A percentile compares a stretch with the other conserved stretches of the same genome.
Evolutionary conservation across 2,113 vertebrate genomes (phyloP).

Genomic region (Delphinapterus leucas): DNA sequence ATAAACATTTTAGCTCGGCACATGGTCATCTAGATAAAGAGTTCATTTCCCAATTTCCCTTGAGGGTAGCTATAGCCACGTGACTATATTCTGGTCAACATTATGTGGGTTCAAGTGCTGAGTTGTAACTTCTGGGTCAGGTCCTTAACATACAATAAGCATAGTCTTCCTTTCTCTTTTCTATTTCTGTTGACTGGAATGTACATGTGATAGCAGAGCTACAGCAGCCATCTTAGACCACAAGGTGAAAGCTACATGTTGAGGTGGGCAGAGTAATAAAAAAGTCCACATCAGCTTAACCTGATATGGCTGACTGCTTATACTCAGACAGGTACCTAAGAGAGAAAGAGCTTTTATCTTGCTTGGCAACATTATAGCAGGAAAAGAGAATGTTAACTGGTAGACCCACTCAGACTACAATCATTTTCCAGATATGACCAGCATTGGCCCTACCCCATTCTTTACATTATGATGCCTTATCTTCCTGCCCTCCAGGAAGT

Average conservation of each 20-base stretch:
- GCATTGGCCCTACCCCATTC: not conserved
- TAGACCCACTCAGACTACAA: fast-evolving
- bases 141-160: not conserved
- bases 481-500: not conserved
- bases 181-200: not conserved
- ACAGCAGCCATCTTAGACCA: not conserved
- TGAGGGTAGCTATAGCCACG: not conserved
- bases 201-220: not conserved
- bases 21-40: not conserved
- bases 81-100: not conserved
- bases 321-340: not conserved
- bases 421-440: not conserved
- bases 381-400: not conserved
- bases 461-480: not conserved
- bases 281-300: not conserved
- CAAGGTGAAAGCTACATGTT: not conserved
- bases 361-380: not conserved
- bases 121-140: not conserved
- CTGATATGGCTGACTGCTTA: not conserved
- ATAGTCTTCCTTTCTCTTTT: not conserved
- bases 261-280: not conserved
- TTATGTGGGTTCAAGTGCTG: not conserved
- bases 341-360: not conserved
- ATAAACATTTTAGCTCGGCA: not conserved
- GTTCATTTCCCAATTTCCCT: not conserved